A percentile compares a stretch with the other conserved stretches of the same genome.
phyloP scores from a whole-genome alignment of 2,113 vertebrate genomes.

The Nothobranchius furzeri region DNA sequence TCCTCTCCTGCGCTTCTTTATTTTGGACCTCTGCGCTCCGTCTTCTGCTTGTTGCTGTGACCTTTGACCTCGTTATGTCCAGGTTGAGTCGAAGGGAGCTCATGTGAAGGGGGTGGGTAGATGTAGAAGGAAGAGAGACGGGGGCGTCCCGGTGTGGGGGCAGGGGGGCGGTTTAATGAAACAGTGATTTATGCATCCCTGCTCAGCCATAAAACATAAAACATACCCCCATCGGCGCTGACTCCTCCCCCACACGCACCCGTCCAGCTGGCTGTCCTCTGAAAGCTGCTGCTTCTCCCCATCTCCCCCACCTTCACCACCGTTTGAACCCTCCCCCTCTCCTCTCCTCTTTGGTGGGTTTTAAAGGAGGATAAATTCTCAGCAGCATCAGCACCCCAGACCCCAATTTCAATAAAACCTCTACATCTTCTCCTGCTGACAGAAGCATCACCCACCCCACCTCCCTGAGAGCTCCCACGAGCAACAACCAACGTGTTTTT shows the following conservation, averaged over 20 bases:
- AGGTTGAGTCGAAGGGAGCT: constrained; percentile 8
- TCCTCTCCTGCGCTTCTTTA: constrained; percentile 2
- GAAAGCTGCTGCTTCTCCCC: constrained; percentile 44
- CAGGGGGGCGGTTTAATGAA: constrained; percentile 67
- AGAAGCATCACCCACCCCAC: too few species aligned
- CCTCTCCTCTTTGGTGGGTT: constrained; percentile 35
- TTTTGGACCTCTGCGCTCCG: constrained; percentile 28
- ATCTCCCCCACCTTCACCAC: constrained; percentile 47
- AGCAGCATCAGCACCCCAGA: constrained; percentile 49
- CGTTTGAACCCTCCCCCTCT: constrained; percentile 39
- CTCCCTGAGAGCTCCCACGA: background rate
- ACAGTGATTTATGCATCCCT: constrained; percentile 75
- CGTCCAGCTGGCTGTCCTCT: constrained; percentile 27
- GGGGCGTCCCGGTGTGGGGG: constrained; percentile 22
- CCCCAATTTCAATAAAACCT: constrained; percentile 63
- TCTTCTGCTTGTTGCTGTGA: constrained; percentile 38
- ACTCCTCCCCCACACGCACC: constrained; percentile 42
- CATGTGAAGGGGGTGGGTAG: background rate
- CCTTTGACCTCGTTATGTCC: constrained; percentile 56
- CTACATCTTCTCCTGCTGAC: constrained; percentile 27
- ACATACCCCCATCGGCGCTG: constrained; percentile 59
- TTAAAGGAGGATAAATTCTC: constrained; percentile 62
- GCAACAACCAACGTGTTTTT: background rate
- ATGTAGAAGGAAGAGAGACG: constrained; percentile 8
- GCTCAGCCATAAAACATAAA: constrained; percentile 73